Base-by-base conservation (phyloP, 2,113 vertebrate species). In the Brachypteracias leptosomus region DNA sequence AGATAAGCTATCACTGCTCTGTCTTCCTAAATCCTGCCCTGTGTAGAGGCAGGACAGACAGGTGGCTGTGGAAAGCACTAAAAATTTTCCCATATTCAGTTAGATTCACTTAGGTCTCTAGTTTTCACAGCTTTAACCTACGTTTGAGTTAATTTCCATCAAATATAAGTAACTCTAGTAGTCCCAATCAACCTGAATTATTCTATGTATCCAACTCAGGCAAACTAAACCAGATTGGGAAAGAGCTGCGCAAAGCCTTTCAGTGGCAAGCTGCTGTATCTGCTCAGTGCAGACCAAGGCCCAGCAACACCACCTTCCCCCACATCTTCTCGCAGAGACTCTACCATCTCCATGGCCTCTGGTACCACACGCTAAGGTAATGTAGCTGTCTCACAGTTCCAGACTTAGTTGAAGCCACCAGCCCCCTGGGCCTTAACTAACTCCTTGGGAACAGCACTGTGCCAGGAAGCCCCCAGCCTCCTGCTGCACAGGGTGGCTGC, bases 271-370 rank as follows among this genome's bases (percentile, higher is more conserved):
- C 28, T 1, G 1, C 51, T 70, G 2, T 33, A 31, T 21, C 31
- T 73, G n/a, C 40, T 44, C 44, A 40, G 38, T 2, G 1, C 0
- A 0, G 33, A 33, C 3, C 2, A 1, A 72, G 29, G 44, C 38
- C 42, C 46, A 28, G 44, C 12, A 9, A 8, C n/a, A 35, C 11
- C 71, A 49, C 31, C 55, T 65, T 80, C 7, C 11, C 4, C 44
- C 9, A 2, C 35, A 35, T 20, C 62, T 38, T 73, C 55, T 44
- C 20, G 29, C 46, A 59, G 66, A 51, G 8, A 59, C 33, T 36
- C 33, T 10, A 20, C 35, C 25, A 33, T 17, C 51, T 29, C 63
- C 25, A 3, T 0, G 1, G 21, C 33, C 46, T 70, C 35, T 54
- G 13, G 12, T 49, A 26, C 42, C 38, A 42, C 46, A 29, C 55